Evolutionary conservation across 2,888 invertebrate species (phyloP).

Genomic region (Eupithecia centaureata): DNA sequence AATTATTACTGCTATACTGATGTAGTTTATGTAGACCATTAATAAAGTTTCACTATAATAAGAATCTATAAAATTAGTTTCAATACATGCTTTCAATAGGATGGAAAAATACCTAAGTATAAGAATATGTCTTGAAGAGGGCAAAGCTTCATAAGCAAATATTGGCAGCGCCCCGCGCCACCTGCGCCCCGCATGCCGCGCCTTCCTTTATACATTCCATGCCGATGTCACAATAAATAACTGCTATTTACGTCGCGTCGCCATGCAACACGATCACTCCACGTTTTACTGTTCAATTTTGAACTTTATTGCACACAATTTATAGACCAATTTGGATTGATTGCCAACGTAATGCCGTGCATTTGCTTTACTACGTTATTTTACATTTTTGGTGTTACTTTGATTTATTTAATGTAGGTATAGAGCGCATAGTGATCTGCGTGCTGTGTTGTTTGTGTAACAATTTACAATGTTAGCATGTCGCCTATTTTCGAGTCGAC

Average conservation of each 20-base stretch:
- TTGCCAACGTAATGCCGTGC: conserved; percentile 56
- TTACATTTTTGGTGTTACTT: conserved; percentile 38
- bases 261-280: conserved; percentile 43
- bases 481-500: conserved; percentile 29
- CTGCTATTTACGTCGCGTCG: conserved; percentile 47
- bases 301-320: conserved; percentile 57
- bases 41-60: background rate
- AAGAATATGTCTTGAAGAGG: background rate
- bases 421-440: conserved; percentile 22
- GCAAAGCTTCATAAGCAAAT: background rate
- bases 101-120: background rate
- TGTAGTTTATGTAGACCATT: no score
- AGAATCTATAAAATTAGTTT: background rate
- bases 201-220: conserved; percentile 41
- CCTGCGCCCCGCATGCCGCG: conserved; percentile 7
- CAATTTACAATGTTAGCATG: conserved; percentile 28
- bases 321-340: conserved; percentile 57
- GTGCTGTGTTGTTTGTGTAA: conserved; percentile 22
- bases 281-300: conserved; percentile 64
- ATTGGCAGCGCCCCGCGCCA: conserved; percentile 14
- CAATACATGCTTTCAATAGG: background rate
- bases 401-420: conserved; percentile 27
- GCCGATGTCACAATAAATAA: conserved; percentile 51
- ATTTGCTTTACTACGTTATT: conserved; percentile 47
- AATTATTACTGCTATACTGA: no score